Conservation (phyloP, 2,797 vertebrate genomes). For the Chromis chromis region DNA sequence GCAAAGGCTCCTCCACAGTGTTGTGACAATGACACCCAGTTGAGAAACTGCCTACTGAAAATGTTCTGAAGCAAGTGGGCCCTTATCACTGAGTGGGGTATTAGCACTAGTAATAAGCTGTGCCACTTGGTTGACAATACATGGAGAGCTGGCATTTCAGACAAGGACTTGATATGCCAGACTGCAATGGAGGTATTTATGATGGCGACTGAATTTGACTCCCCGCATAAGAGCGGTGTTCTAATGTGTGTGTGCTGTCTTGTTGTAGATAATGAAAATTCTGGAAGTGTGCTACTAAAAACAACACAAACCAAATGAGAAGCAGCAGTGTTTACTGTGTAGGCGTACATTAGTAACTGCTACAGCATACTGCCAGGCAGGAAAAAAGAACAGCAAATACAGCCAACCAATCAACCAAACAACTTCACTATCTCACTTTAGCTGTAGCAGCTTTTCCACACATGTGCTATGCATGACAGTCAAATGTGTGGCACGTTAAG, state of each 20-base stretch:
- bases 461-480: constrained; percentile 8
- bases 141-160: constrained; percentile 71
- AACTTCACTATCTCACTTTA: constrained; percentile 28
- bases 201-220: constrained; percentile 65
- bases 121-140: constrained; percentile 75
- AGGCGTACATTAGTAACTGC: constrained; percentile 69
- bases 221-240: constrained; percentile 41
- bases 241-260: constrained; percentile 49
- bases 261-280: constrained; percentile 64
- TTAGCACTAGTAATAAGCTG: constrained; percentile 77
- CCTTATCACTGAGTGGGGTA: constrained; percentile 76
- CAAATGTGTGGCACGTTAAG: constrained; percentile 15
- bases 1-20: constrained; percentile 16
- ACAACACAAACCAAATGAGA: constrained; percentile 58
- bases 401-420: constrained; percentile 32
- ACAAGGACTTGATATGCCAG: constrained; percentile 67
- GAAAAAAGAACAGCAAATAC: constrained; percentile 17
- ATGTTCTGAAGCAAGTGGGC: constrained; percentile 67
- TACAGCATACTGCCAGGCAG: constrained; percentile 53
- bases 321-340: constrained; percentile 57
- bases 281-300: constrained; percentile 57
- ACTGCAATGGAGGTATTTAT: constrained; percentile 64
- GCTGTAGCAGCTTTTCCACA: constrained; percentile 27
- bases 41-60: constrained; percentile 59
- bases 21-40: constrained; percentile 44